Percentiles rank a stretch among this genome's conserved stretches.
These are phyloP conservation scores for Neomonachus schauinslandi DNA, from an alignment of 2,113 vertebrate genomes.

Conservation along the genomic window DNA sequence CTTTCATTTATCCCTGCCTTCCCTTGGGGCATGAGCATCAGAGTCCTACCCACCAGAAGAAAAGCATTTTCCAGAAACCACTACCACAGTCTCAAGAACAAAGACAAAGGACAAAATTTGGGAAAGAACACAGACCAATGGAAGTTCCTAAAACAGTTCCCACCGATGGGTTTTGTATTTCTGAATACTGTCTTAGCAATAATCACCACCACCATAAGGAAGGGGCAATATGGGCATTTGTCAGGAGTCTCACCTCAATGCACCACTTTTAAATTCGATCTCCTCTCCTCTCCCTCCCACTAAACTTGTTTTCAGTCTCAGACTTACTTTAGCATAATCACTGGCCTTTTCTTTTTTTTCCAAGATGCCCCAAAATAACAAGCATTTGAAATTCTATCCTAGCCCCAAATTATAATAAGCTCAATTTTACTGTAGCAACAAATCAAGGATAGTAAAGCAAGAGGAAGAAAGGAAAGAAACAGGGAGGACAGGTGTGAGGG, in stretches of 20 bases:
- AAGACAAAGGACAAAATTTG: neutral
- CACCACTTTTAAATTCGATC: neutral
- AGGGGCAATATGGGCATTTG: neutral
- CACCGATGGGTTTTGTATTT: neutral
- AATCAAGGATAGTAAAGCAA: neutral
- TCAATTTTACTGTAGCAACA: conserved; percentile 7
- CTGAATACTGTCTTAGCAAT: neutral
- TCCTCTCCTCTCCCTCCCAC: neutral
- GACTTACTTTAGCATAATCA: neutral
- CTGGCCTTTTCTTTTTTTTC: neutral
- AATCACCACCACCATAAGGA: neutral
- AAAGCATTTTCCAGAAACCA: conserved; percentile 53
- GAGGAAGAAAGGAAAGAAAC: neutral
- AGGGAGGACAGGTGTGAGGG: no score
- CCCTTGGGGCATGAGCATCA: conserved; percentile 40
- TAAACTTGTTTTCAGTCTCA: neutral
- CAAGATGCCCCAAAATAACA: conserved; percentile 14
- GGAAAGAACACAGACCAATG: neutral
- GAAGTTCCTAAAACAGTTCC: neutral
- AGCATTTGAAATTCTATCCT: conserved; percentile 9
- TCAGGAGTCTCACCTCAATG: neutral
- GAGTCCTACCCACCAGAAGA: neutral
- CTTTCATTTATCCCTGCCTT: conserved; percentile 35
- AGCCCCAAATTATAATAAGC: neutral
- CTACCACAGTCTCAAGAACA: conserved; percentile 48